These are phyloP conservation scores for Pantala flavescens DNA, from an alignment of 1,140 invertebrate genomes.

Conservation along the genomic window DNA sequence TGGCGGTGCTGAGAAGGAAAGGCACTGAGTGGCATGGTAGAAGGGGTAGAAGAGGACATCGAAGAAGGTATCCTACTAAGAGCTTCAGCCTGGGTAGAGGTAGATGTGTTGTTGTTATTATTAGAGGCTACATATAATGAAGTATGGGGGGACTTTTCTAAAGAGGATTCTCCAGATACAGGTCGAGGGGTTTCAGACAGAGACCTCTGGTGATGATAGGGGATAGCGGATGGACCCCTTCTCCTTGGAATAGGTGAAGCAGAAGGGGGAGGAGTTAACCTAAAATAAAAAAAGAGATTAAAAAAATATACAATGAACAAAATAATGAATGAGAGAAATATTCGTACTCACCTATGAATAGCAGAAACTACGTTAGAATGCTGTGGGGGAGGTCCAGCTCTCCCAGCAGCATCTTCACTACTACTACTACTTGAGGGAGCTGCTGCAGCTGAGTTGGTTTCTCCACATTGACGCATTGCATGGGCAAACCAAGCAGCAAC, in stretches of 20 bases:
- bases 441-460: slow-evolving; percentile 15
- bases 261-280: slow-evolving; percentile 25
- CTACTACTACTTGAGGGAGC: not conserved
- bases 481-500: slow-evolving; percentile 65
- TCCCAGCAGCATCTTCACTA: not conserved
- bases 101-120: not conserved
- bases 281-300: slow-evolving; percentile 20
- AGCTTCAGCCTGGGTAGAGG: not conserved
- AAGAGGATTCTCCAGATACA: slow-evolving; percentile 25
- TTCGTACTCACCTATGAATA: not conserved
- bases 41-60: not conserved
- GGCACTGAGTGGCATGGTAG: not conserved
- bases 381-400: not conserved
- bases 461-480: slow-evolving; percentile 30
- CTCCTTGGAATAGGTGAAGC: slow-evolving; percentile 21
- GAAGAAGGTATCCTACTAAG: not conserved
- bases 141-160: slow-evolving; percentile 24
- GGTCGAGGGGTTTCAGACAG: slow-evolving; percentile 21
- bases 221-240: slow-evolving; percentile 24
- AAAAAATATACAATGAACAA: no score
- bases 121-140: not conserved
- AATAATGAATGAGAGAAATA: no score
- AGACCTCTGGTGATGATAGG: slow-evolving; percentile 23
- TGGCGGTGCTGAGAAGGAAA: not conserved
- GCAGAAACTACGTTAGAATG: not conserved